Conservation (phyloP, 1,140 invertebrate species). For the Drosophila lacertosa region DNA sequence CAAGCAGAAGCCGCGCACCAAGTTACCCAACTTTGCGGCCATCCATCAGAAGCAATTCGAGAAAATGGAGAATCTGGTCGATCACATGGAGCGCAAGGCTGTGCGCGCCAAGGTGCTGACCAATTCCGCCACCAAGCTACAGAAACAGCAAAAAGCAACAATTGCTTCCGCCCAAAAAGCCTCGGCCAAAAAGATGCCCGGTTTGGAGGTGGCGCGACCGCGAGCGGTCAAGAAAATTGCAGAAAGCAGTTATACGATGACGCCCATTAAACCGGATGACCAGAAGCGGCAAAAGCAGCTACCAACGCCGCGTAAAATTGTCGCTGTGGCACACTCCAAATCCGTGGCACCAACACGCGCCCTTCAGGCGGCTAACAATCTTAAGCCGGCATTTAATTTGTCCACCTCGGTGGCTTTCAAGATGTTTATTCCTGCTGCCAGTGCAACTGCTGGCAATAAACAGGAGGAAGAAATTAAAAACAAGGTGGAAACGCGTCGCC, state of each 20-base stretch:
- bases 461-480: background rate
- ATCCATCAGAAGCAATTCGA: conserved; percentile 87
- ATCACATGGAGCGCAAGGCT: conserved; percentile 85
- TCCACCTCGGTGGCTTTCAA: conserved; percentile 25
- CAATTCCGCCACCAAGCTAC: conserved; percentile 50
- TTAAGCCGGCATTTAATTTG: conserved; percentile 48
- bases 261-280: background rate
- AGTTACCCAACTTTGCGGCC: conserved; percentile 87
- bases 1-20: conserved; percentile 77
- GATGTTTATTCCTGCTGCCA: background rate
- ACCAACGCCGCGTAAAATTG: conserved; percentile 15
- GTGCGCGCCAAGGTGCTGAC: conserved; percentile 84
- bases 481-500: conserved; percentile 46
- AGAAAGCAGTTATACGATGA: background rate
- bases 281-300: background rate
- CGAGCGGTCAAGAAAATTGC: conserved; percentile 44
- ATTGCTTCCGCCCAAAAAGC: conserved; percentile 40
- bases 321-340: background rate
- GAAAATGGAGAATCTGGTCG: conserved; percentile 87
- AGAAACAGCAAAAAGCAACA: conserved; percentile 16
- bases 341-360: background rate
- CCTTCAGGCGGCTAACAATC: background rate
- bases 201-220: background rate
- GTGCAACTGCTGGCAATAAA: background rate
- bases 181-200: background rate